phyloP scores from a whole-genome alignment of 2,113 vertebrate species.

The Andinoacara biseriatus region DNA sequence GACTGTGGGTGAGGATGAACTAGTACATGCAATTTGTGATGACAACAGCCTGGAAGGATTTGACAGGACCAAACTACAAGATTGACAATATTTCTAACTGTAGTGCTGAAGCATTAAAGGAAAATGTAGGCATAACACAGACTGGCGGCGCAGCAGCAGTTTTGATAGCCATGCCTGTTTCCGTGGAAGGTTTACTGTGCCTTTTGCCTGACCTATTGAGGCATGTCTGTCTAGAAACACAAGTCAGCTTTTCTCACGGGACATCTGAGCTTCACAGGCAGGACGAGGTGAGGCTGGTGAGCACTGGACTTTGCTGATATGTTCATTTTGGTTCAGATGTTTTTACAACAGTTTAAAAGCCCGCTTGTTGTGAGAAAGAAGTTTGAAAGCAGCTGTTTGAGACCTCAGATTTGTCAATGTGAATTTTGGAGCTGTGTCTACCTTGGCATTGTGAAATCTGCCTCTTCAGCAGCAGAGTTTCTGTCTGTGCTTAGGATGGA shows the following conservation, averaged over 20 bases:
- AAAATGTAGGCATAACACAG: slow-evolving; percentile 59
- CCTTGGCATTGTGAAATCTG: slow-evolving; percentile 53
- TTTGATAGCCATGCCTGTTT: slow-evolving; percentile 72
- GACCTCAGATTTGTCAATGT: slow-evolving; percentile 27
- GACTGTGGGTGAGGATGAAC: slow-evolving; percentile 20
- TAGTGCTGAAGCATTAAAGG: slow-evolving; percentile 37
- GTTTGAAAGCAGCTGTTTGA: slow-evolving; percentile 82
- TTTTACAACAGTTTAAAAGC: slow-evolving; percentile 63
- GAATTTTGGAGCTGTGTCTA: slow-evolving; percentile 51
- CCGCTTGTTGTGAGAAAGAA: slow-evolving; percentile 60
- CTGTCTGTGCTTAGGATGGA: slow-evolving; percentile 65
- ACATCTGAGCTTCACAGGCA: slow-evolving; percentile 60
- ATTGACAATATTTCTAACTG: slow-evolving; percentile 25
- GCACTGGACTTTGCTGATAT: slow-evolving; percentile 70
- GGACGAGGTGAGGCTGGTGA: slow-evolving; percentile 57
- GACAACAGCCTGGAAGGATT: slow-evolving; percentile 37
- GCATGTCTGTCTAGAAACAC: slow-evolving; percentile 72
- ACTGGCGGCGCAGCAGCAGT: slow-evolving; percentile 55
- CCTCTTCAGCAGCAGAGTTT: slow-evolving; percentile 49
- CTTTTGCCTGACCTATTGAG: slow-evolving; percentile 77
- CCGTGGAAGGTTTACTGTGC: slow-evolving; percentile 67
- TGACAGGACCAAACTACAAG: slow-evolving; percentile 17
- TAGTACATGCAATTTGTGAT: slow-evolving; percentile 13
- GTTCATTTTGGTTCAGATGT: slow-evolving; percentile 71
- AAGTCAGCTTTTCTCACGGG: slow-evolving; percentile 67